A percentile compares a stretch with the other conserved stretches of the same genome.
Evolutionary conservation across 2,113 vertebrate genomes (phyloP).

Genomic region (Paramormyrops kingsleyae): DNA sequence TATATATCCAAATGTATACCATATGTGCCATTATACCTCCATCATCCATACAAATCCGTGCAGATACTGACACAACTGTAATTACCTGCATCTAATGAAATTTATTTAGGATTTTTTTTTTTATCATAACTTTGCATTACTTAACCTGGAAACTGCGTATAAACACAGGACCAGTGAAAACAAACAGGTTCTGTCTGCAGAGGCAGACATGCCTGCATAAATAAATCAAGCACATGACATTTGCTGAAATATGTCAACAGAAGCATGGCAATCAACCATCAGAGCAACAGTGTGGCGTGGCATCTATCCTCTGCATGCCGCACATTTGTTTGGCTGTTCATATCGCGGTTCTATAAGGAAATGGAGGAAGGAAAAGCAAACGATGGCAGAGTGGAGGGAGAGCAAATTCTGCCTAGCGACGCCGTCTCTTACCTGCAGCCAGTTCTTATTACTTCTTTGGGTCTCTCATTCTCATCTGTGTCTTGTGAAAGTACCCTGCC

Average conservation of each 20-base stretch:
- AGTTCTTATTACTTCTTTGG: constrained; percentile 69
- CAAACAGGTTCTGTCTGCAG: neutral
- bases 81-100: neutral
- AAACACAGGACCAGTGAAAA: neutral
- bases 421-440: constrained; percentile 70
- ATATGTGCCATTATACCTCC: neutral
- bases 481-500: constrained; percentile 61
- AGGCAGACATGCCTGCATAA: constrained; percentile 20
- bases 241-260: constrained; percentile 53
- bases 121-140: no score
- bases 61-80: neutral
- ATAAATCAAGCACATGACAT: constrained; percentile 24
- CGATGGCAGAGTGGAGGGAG: constrained; percentile 56
- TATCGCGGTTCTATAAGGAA: constrained; percentile 24
- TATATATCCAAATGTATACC: neutral
- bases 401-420: constrained; percentile 49
- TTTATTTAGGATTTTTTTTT: no score
- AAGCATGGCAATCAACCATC: constrained; percentile 39
- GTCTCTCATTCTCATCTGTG: constrained; percentile 71
- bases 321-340: neutral
- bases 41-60: neutral
- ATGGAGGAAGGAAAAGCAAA: constrained; percentile 40
- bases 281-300: constrained; percentile 37
- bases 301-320: neutral
- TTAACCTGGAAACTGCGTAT: neutral